Conservation (phyloP, 1,140 invertebrate genomes). For the Doryteuthis pealeii region DNA sequence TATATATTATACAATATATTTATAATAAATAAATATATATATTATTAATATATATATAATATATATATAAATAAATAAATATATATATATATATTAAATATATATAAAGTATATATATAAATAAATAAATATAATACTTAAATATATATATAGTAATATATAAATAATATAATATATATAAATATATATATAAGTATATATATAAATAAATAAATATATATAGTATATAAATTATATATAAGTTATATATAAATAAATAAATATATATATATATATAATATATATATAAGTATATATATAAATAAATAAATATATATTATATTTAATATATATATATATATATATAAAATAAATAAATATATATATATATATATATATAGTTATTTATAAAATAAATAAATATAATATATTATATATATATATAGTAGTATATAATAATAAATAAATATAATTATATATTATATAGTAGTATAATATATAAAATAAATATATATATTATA, state of each 20-base stretch:
- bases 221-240: too few species aligned
- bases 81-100: neutral
- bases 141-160: neutral
- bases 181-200: neutral
- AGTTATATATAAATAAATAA: neutral
- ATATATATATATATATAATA: slow-evolving; percentile 9
- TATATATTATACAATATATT: too few species aligned
- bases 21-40: neutral
- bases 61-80: neutral
- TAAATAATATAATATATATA: neutral
- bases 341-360: neutral
- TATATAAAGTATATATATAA: neutral
- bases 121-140: neutral
- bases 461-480: neutral
- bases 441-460: neutral
- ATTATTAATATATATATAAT: slow-evolving; percentile 5
- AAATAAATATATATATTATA: neutral
- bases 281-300: neutral
- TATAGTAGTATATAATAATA: neutral
- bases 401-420: slow-evolving; percentile 2
- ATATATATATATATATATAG: neutral
- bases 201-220: neutral
- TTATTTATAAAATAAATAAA: neutral
- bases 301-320: neutral
- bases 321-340: slow-evolving; percentile 1